Conservation (phyloP, 2,888 invertebrate genomes). For the Acronicta leporina region DNA sequence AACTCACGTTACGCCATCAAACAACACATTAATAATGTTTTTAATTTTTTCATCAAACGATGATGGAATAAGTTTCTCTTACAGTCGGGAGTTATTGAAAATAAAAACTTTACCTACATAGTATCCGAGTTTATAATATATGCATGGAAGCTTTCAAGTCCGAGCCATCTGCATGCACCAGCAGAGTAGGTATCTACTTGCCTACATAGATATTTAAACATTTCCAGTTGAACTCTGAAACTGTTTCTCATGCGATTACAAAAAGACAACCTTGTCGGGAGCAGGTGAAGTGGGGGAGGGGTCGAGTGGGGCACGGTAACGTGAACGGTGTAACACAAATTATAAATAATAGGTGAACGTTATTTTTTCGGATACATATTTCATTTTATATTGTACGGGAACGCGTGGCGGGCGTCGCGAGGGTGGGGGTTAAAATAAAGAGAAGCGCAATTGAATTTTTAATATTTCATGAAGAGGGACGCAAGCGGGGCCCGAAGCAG, state of each 20-base stretch:
- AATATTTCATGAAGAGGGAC: constrained; percentile 89
- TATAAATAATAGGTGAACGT: constrained; percentile 87
- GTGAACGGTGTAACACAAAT: constrained; percentile 84
- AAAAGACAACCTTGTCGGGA: constrained; percentile 59
- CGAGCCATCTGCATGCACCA: too few species aligned
- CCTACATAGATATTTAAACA: constrained; percentile 6
- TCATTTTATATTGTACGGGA: constrained; percentile 87
- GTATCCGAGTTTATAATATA: too few species aligned
- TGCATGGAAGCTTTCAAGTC: too few species aligned
- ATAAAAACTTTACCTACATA: constrained; percentile 3
- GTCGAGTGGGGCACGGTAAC: constrained; percentile 57
- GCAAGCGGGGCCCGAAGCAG: constrained; percentile 77
- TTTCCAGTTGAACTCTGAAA: constrained; percentile 25
- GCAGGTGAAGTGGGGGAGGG: constrained; percentile 41
- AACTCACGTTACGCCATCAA: constrained; percentile 33
- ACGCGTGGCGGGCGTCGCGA: constrained; percentile 75
- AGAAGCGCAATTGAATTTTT: constrained; percentile 89
- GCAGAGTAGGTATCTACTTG: too few species aligned
- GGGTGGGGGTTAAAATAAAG: constrained; percentile 88
- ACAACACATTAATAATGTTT: constrained; percentile 7
- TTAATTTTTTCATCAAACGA: constrained; percentile 27
- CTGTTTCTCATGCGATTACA: constrained; percentile 46
- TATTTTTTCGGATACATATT: constrained; percentile 88
- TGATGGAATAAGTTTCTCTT: constrained; percentile 39
- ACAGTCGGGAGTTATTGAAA: constrained; percentile 19